phyloP scores from a whole-genome alignment of 2,113 vertebrate species.

The Halichoerus grypus region DNA sequence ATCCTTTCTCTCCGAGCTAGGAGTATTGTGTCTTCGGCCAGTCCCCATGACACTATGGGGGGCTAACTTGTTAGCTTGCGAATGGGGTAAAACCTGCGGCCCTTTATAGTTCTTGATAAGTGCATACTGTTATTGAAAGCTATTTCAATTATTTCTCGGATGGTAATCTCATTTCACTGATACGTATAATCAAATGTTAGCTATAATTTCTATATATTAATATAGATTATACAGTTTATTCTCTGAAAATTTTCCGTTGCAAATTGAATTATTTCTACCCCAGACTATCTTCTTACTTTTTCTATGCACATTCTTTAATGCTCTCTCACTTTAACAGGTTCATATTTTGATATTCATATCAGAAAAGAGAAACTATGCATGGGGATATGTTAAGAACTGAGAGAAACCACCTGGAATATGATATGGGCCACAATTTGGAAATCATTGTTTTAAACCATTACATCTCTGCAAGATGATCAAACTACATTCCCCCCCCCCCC shows the following conservation, averaged over 20 bases:
- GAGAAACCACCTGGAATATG: neutral
- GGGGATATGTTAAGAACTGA: slow-evolving; percentile 31
- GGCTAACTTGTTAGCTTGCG: neutral
- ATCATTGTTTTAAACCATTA: slow-evolving; percentile 71
- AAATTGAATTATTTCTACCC: neutral
- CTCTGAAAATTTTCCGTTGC: neutral
- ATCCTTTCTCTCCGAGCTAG: neutral
- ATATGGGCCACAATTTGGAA: slow-evolving; percentile 46
- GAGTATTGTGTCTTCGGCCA: neutral
- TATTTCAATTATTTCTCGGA: neutral
- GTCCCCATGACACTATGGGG: neutral
- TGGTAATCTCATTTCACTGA: slow-evolving; percentile 33
- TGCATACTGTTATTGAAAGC: neutral
- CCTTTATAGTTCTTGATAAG: neutral
- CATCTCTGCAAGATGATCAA: slow-evolving; percentile 72
- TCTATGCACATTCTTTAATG: neutral
- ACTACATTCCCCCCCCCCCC: neutral
- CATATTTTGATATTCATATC: slow-evolving; percentile 43
- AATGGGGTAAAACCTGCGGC: neutral
- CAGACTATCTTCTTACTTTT: neutral
- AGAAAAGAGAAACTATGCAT: slow-evolving; percentile 28
- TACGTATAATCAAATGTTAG: neutral
- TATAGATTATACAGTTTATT: neutral
- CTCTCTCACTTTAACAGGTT: neutral
- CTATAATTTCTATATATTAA: neutral